Conservation (phyloP, 2,797 vertebrate species). For the Acomys russatus region DNA sequence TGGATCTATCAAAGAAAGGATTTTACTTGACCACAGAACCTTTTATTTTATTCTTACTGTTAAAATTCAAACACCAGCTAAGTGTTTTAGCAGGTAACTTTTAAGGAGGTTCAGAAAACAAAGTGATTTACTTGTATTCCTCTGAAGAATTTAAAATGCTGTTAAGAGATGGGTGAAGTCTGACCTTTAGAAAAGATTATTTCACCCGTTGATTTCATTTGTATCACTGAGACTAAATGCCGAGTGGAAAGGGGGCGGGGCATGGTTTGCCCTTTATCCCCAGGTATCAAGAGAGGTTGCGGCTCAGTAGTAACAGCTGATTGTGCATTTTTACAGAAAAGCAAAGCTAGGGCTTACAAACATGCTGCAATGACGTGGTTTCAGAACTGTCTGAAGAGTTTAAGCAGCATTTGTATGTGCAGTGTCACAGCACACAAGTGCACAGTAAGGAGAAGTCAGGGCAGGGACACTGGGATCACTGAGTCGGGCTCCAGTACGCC, state of each 20-base stretch:
- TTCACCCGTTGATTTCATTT: constrained; percentile 67
- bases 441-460: constrained; percentile 56
- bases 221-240: background rate
- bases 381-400: constrained; percentile 76
- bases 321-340: constrained; percentile 62
- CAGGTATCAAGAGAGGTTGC: constrained; percentile 18
- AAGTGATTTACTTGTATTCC: constrained; percentile 67
- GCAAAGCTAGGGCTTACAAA: constrained; percentile 61
- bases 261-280: constrained; percentile 15
- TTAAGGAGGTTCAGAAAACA: constrained; percentile 71
- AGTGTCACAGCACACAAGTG: constrained; percentile 79
- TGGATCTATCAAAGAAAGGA: constrained; percentile 56
- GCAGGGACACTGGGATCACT: constrained; percentile 63
- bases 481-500: constrained; percentile 51
- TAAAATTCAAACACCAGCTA: constrained; percentile 59
- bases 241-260: background rate
- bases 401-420: no score
- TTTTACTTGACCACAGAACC: constrained; percentile 46
- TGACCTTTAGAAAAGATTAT: constrained; percentile 24
- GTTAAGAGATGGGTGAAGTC: constrained; percentile 64
- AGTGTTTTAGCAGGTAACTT: constrained; percentile 56
- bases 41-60: constrained; percentile 64
- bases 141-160: constrained; percentile 79
- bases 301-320: constrained; percentile 52
- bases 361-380: constrained; percentile 78